Evolutionary conservation across 2,888 invertebrate genomes (phyloP).

Genomic region (Andrena chrysosceles): DNA sequence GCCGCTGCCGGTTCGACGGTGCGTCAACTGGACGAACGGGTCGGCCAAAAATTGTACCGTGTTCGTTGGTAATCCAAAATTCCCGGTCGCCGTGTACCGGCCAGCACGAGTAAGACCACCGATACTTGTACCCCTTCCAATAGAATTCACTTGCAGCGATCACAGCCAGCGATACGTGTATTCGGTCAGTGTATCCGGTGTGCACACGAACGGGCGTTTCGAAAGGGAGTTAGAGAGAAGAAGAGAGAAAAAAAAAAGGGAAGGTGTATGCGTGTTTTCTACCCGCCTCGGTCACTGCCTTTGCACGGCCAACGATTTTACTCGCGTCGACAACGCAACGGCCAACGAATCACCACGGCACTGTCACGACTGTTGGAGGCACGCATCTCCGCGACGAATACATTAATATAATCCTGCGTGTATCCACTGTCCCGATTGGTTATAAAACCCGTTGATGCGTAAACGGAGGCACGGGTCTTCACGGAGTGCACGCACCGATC

Average conservation of each 20-base stretch:
- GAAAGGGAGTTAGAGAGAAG: conserved; percentile 12
- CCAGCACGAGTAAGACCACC: conserved; percentile 24
- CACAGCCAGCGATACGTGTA: conserved; percentile 29
- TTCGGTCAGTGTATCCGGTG: conserved; percentile 26
- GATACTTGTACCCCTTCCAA: not conserved
- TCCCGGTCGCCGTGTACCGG: conserved; percentile 23
- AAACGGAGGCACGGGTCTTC: conserved; percentile 19
- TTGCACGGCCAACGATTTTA: conserved; percentile 39
- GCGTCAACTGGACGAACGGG: conserved; percentile 48
- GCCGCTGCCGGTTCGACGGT: conserved; percentile 63
- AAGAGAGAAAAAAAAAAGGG: conserved; percentile 6
- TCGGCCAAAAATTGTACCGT: conserved; percentile 13
- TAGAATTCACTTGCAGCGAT: conserved; percentile 32
- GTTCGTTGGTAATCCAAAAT: conserved; percentile 32
- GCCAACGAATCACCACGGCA: conserved; percentile 74
- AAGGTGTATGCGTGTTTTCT: conserved; percentile 16
- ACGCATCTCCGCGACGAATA: conserved; percentile 47
- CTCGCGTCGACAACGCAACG: conserved; percentile 53
- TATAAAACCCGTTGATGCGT: not conserved
- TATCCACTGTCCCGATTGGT: conserved; percentile 18
- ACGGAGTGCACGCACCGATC: conserved; percentile 52
- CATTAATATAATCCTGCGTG: conserved; percentile 10
- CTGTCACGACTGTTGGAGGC: conserved; percentile 63
- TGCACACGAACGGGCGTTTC: conserved; percentile 15
- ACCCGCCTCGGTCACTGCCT: conserved; percentile 47